Evolutionary conservation across 1,140 invertebrate genomes (phyloP).

Genomic region (Camponotus vicinus): DNA sequence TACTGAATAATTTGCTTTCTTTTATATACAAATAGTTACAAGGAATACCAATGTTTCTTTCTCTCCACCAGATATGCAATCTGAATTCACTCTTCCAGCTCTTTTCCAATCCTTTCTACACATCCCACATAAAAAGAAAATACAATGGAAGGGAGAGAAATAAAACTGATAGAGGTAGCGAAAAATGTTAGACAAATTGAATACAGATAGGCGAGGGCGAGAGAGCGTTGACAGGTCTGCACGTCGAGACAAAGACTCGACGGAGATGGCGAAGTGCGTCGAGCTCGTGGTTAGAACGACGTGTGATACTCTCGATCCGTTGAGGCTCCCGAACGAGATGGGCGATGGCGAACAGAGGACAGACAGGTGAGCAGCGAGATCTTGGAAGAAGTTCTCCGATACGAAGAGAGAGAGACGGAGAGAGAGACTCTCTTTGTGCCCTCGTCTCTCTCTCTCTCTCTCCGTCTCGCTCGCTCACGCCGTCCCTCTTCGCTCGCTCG

Average conservation of each 20-base stretch:
- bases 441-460: constrained; percentile 13
- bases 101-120: not conserved
- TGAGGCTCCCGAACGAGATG: constrained; percentile 12
- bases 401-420: no score
- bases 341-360: constrained; percentile 51
- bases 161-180: not conserved
- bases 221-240: not conserved
- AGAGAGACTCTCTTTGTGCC: constrained; percentile 42
- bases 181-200: constrained; percentile 22
- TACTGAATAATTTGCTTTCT: no score
- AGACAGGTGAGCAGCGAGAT: constrained; percentile 60
- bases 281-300: not conserved
- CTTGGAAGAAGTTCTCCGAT: no score
- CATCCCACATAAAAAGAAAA: not conserved
- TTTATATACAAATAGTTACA: no score
- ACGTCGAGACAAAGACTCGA: constrained; percentile 47
- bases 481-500: not conserved
- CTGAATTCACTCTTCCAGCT: no score
- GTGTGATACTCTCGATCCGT: not conserved
- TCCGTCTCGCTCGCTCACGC: not conserved
- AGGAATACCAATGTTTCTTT: no score
- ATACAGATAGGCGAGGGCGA: constrained; percentile 30
- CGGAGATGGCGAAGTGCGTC: constrained; percentile 17
- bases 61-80: no score
- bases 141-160: not conserved